Evolutionary conservation across 2,113 vertebrate genomes (phyloP), one percentile per base, ranked within the genome.

Genomic region (Enhydra lutris): DNA sequence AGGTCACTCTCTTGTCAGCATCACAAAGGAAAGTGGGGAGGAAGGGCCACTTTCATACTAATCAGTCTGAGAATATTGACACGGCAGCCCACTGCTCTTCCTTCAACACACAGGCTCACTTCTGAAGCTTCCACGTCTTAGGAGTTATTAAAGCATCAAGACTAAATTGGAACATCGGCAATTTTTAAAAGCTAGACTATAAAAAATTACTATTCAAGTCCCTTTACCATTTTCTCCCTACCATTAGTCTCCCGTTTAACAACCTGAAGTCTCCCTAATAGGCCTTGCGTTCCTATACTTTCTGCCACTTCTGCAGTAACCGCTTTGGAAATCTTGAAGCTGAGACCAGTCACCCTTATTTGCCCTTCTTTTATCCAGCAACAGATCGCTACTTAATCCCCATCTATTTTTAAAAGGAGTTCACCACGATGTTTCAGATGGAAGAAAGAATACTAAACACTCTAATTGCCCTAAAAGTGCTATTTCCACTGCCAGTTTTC

Each of bases 321-420:
- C 76, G 31, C 1, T 87, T 71, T 73, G 86, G 73, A 91, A 91
- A 80, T 94, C 94, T 94, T 59, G 87, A 97, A 59, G 42, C 69
- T 12, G 34, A 17, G 47, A 93, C n/a, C n/a, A 79, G 7, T 89
- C 97, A 89, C 52, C 29, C 83, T 94, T 92, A 17, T 95, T 61
- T 95, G 15, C 11, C 94, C 94, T 97, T 79, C 71, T 69, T 71
- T 85, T 93, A 86, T 42, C 85, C 42, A 86, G 50, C 50, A 81
- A 67, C 23, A 63, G 11, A 50, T 10, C 20, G 0, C 73, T 93
- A 61, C 2, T 82, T 94, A 97, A 97, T 96, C 97, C 7, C 26
- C 50, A 93, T 95, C 85, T 96, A n/a, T 96, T 98, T 97, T 94
- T 24, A 96, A 97, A 90, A 97, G 39, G 7, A 95, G 89, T 93